Evolutionary conservation across 2,888 invertebrate genomes (phyloP), one percentile per base, ranked within the genome.

Genomic region (Ornithoptera priamus): DNA sequence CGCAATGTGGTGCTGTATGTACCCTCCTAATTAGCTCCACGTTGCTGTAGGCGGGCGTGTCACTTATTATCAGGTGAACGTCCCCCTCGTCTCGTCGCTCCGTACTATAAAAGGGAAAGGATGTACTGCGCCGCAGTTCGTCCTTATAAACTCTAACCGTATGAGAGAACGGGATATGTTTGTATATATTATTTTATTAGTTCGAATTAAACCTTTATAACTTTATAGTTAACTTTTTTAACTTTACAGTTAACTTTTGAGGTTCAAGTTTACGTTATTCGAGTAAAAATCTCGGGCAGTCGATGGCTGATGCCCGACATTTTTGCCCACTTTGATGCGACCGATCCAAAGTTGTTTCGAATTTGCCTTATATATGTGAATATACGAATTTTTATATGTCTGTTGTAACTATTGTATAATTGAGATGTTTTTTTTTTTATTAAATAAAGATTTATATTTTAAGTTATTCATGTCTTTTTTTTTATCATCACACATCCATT

Each of bases 261-360:
- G 3, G 30, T 30, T 30, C 3, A 30, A 30, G 30, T 30, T 30
- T 17, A 18, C 17, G 6, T 53, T 17, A 6, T 53, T 53, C 17
- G 17, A 12, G 77, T 84, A 90, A 92, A 91, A 91, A 90, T 91
- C 86, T 92, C 88, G 86, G 85, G 82, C 83, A 78, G 75, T 80
- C 80, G 77, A 91, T 92, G 92, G 92, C 92, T 92, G 92, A 88
- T 85, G 84, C 82, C 86, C 87, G 92, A 91, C 83, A 89, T 91
- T 91, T 92, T 91, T 91, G 86, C 77, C 80, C 75, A 12, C 24
- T 46, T 63, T 22, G 17, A 50, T 70, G 63, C 18, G 53, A 53
- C 8, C 63, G 67, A 50, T 50, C 20, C 50, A 62, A 39, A 63
- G 62, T 57, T 60, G n/a, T 57, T 56, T 76, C 77, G 39, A 81